Evolutionary conservation across 2,113 vertebrate genomes (phyloP).

Genomic region (Bambusicola thoracicus): DNA sequence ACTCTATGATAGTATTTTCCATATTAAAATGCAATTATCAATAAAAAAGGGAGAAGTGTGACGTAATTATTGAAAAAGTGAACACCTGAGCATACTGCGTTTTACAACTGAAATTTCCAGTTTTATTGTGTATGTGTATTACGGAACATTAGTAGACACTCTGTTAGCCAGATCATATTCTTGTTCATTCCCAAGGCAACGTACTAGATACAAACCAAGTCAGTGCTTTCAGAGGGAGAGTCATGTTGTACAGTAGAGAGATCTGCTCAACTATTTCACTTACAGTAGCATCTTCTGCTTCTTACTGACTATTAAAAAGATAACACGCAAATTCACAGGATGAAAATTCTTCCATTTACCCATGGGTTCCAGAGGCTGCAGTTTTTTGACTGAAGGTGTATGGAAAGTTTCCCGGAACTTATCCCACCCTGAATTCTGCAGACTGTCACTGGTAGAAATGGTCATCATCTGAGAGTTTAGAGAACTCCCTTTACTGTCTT

Average conservation of each 20-base stretch:
- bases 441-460: neutral
- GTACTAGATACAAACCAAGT: neutral
- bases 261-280: neutral
- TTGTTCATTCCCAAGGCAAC: neutral
- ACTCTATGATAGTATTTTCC: neutral
- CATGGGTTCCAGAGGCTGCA: neutral
- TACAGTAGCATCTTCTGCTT: neutral
- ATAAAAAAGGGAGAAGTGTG: neutral
- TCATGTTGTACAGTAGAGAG: neutral
- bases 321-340: neutral
- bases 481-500: neutral
- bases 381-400: neutral
- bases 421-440: neutral
- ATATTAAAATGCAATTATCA: neutral
- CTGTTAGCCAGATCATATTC: neutral
- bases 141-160: neutral
- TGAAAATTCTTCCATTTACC: constrained; percentile 53
- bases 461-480: neutral
- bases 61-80: neutral
- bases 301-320: neutral
- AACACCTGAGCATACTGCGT: neutral
- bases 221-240: neutral
- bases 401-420: neutral
- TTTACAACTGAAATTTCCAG: neutral
- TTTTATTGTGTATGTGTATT: neutral